Base-by-base conservation (phyloP, 2,797 vertebrate genomes). In the Eptatretus atami region DNA sequence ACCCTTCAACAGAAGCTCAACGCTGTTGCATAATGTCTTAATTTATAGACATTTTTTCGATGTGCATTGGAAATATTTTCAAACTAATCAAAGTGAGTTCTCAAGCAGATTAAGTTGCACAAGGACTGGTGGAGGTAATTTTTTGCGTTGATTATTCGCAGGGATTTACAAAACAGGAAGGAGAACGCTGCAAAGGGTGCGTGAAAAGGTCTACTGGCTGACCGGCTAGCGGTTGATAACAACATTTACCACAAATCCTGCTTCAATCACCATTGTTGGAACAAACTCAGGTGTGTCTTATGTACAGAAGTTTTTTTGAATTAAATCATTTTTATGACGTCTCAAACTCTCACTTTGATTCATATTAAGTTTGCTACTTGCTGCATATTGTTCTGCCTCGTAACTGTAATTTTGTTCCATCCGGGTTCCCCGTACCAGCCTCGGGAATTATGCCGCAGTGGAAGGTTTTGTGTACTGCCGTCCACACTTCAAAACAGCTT, bases 401-500 rank as follows among this genome's bases (percentile, higher is more conserved):
- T n/a, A n/a, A 1, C 10, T 12, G 10, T 44, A 44, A 44, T 44
- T 44, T 3, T 19, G 15, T 25, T 25, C 63, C 9, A 9, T 25
- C 52, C 54, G 11, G 15, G 53, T 12, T 64, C 61, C 54, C 13
- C 54, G 64, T 67, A 63, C 53, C 78, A 98, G 92, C 78, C 77
- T 98, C 72, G 92, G 87, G 72, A 77, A 74, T 69, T 98, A 82
- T 0, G 86, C 90, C 0, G 86, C 87, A 0, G 80, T 96, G 63
- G 79, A 85, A 1, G 90, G 92, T 0, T 82, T 94, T 13, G 94
- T 96, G 73, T 98, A 88, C 81, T 98, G 92, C 78, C 93, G 90
- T 73, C 83, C 87, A 66, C 92, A 98, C 75, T 98, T 80, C 74
- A 83, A 94, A n/a, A 77, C 92, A 98, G 76, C 84, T 98, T 72